Evolutionary conservation across 2,797 vertebrate genomes (phyloP).

Genomic region (Hydrophis major): DNA sequence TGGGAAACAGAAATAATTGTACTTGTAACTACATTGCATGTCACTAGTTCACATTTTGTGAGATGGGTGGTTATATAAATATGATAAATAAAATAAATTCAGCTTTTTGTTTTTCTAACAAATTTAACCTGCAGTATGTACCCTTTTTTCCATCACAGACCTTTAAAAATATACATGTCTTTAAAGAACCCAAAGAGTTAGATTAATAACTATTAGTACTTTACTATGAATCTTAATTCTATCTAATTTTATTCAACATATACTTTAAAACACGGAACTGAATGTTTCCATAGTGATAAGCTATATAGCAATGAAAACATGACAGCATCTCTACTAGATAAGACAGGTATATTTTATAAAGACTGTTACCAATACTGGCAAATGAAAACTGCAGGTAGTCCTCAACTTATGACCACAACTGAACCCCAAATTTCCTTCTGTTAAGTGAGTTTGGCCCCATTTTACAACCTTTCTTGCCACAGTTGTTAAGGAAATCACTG

Average conservation of each 20-base stretch:
- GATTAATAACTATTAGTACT: background rate
- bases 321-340: background rate
- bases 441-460: background rate
- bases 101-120: background rate
- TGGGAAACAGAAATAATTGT: background rate
- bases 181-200: background rate
- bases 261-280: background rate
- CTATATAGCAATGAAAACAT: background rate
- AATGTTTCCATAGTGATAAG: constrained; percentile 27
- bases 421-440: background rate
- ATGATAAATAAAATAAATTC: background rate
- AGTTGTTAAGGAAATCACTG: background rate
- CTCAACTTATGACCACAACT: background rate
- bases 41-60: background rate
- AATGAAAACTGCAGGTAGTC: background rate
- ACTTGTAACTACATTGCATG: background rate
- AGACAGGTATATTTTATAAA: background rate
- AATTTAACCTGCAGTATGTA: background rate
- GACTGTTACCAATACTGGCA: background rate
- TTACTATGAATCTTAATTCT: constrained; percentile 10
- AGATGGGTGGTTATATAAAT: background rate
- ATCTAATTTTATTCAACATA: constrained; percentile 2
- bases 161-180: background rate
- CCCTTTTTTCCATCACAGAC: background rate
- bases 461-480: background rate